A percentile compares a stretch with the other conserved stretches of the same genome.
Conservation (phyloP, 2,888 invertebrate genomes). For the Philereme transversata region DNA sequence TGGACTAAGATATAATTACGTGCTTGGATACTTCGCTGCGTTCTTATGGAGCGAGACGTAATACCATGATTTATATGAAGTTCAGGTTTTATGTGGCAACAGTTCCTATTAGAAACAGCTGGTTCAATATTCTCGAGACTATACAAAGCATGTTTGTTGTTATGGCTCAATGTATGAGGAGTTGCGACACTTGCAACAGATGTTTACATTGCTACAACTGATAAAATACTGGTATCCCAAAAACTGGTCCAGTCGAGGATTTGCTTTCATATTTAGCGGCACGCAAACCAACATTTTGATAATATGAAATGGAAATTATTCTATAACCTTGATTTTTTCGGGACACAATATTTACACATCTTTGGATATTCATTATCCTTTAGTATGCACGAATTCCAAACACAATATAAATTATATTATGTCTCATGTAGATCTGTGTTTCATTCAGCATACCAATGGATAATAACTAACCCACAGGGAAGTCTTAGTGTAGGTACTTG, state of each 20-base stretch:
- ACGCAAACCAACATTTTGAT: background rate
- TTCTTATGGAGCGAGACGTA: conserved; percentile 22
- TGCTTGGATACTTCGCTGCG: conserved; percentile 10
- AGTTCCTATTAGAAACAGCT: conserved; percentile 12
- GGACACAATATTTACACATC: no score
- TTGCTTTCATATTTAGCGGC: background rate
- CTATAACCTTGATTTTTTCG: no score
- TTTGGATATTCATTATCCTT: no score
- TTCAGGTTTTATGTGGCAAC: conserved; percentile 14
- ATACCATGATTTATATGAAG: conserved; percentile 14
- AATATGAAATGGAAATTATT: no score
- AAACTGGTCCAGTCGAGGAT: background rate
- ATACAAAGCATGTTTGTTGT: conserved; percentile 5
- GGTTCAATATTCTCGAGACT: background rate
- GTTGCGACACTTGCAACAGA: background rate
- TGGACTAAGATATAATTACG: conserved; percentile 15
- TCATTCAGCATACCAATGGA: no score
- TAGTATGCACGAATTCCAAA: no score
- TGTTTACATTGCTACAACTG: background rate
- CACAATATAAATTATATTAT: no score
- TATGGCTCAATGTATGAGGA: background rate
- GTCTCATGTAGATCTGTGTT: no score
- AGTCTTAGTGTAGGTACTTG: no score
- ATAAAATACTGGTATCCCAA: background rate
- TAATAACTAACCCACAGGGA: no score